These are phyloP conservation scores for cattle (Bos taurus) DNA, from an alignment of 2,113 vertebrate species.

Conservation along the genomic window ARS-UCD2.0 NC_037357.1:45841001-45841500, in stretches of 20 bases:
- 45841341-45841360: slow-evolving; percentile 72
- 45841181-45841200: slow-evolving; percentile 51
- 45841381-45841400: slow-evolving; percentile 46
- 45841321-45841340: slow-evolving; percentile 63
- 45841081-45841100: background rate
- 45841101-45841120: background rate
- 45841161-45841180: slow-evolving; percentile 30
- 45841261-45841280: slow-evolving; percentile 15
- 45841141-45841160: background rate
- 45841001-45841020: background rate
- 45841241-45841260: slow-evolving; percentile 50
- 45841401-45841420: slow-evolving; percentile 43
- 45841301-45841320: slow-evolving; percentile 57
- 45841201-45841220: background rate
- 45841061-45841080: slow-evolving; percentile 7
- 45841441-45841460: slow-evolving; percentile 30
- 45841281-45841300: slow-evolving; percentile 63
- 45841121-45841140: slow-evolving; percentile 45
- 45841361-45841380: slow-evolving; percentile 56
- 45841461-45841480: background rate
- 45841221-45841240: slow-evolving; percentile 56
- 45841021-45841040: background rate
- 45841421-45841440: slow-evolving; percentile 35
- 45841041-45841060: background rate
- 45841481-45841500: background rate